Evolutionary conservation across 2,888 invertebrate genomes (phyloP).

Genomic region (Elgonia sp.): DNA sequence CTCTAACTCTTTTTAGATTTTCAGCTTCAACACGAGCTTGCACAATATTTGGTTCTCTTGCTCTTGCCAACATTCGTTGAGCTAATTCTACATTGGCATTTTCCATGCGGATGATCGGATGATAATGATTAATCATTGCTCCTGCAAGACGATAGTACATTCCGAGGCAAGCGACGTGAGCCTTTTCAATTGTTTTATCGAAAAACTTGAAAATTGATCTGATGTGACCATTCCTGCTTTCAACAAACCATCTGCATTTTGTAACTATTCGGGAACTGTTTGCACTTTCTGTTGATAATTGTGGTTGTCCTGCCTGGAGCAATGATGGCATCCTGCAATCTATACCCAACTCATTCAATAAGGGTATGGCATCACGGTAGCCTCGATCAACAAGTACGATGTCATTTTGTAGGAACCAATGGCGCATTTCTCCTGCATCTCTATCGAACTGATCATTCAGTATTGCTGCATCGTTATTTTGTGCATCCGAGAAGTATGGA

Average conservation of each 20-base stretch:
- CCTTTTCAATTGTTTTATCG: slow-evolving; percentile 5
- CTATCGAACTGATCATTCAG: too few relatives aligned
- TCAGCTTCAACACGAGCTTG: slow-evolving; percentile 56
- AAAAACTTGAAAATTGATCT: slow-evolving; percentile 45
- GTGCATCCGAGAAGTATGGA: too few relatives aligned
- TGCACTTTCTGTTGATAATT: too few relatives aligned
- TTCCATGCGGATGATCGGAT: slow-evolving; percentile 51
- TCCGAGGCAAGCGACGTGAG: background rate
- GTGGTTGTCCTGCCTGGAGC: too few relatives aligned
- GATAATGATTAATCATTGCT: slow-evolving; percentile 66
- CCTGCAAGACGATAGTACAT: slow-evolving; percentile 14
- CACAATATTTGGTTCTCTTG: slow-evolving; percentile 44
- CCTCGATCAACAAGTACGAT: too few relatives aligned
- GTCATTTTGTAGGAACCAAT: too few relatives aligned
- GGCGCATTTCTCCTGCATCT: too few relatives aligned
- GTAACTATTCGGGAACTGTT: slow-evolving; percentile 22
- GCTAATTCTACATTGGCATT: slow-evolving; percentile 32
- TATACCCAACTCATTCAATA: too few relatives aligned
- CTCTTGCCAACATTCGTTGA: slow-evolving; percentile 40
- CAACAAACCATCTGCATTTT: slow-evolving; percentile 53
- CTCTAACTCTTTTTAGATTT: slow-evolving; percentile 53
- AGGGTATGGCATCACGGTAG: too few relatives aligned
- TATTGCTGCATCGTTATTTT: too few relatives aligned
- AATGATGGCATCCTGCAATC: too few relatives aligned
- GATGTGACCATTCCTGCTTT: slow-evolving; percentile 61